These are phyloP conservation scores for Aphelocoma californica DNA, from an alignment of 2,797 vertebrate genomes.

Conservation along the genomic window DNA sequence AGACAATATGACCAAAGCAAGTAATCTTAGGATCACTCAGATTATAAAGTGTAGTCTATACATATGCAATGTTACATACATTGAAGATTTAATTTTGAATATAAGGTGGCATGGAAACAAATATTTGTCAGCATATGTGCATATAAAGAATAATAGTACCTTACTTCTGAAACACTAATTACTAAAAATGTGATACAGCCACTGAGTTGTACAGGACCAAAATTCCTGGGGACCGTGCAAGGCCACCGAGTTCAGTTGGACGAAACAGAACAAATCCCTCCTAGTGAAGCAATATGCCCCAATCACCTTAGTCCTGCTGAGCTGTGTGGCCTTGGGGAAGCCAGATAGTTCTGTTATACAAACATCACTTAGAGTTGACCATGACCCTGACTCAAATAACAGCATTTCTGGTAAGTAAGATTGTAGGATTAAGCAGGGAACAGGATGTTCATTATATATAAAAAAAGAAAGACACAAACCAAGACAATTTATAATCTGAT, in stretches of 20 bases:
- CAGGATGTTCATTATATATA: not conserved
- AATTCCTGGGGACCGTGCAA: slow-evolving; percentile 3
- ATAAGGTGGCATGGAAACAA: not conserved
- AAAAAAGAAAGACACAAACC: not conserved
- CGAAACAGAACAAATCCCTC: not conserved
- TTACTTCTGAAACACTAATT: not conserved
- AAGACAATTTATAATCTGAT: not conserved
- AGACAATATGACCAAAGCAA: not conserved
- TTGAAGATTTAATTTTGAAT: not conserved
- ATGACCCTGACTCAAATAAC: not conserved
- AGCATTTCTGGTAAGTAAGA: slow-evolving; percentile 14
- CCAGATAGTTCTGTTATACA: slow-evolving; percentile 24
- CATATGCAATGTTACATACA: not conserved
- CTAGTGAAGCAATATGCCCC: not conserved
- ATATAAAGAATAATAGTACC: not conserved
- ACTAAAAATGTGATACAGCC: not conserved
- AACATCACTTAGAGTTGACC: not conserved
- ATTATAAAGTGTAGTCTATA: not conserved
- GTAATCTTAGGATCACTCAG: not conserved
- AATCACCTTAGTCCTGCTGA: slow-evolving; percentile 1
- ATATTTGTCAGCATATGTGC: not conserved
- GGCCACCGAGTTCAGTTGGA: not conserved
- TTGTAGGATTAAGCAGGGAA: not conserved
- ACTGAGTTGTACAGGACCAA: not conserved
- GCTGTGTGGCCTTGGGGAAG: slow-evolving; percentile 17